Evolutionary conservation across 2,113 vertebrate genomes (phyloP).

Genomic region (Chelonoidis abingdonii): DNA sequence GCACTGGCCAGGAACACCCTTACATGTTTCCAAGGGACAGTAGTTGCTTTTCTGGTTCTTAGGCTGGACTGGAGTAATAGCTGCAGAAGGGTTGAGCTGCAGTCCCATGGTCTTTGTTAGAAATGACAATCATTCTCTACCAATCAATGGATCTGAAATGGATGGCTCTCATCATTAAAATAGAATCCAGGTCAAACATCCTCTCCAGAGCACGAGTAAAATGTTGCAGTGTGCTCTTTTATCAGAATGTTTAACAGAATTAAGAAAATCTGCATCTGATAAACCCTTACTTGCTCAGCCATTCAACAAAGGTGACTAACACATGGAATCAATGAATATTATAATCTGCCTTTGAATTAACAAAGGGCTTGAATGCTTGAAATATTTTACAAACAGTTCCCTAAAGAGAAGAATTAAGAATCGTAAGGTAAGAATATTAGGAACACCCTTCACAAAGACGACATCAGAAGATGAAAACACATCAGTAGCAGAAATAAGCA

Average conservation of each 20-base stretch:
- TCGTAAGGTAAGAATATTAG: neutral
- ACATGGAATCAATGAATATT: neutral
- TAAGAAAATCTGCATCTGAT: neutral
- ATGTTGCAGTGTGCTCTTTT: neutral
- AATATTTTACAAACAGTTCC: neutral
- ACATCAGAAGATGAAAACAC: neutral
- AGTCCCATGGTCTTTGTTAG: neutral
- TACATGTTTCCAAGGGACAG: neutral
- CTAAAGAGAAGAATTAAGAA: neutral
- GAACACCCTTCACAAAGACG: neutral
- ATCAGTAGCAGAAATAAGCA: neutral
- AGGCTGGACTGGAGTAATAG: neutral
- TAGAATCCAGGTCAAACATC: neutral
- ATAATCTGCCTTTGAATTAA: neutral
- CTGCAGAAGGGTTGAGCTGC: neutral
- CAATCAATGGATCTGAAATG: neutral
- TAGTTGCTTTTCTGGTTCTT: conserved; percentile 2
- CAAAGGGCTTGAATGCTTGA: neutral
- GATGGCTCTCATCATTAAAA: conserved; percentile 8
- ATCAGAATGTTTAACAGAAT: neutral
- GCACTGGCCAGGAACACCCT: neutral
- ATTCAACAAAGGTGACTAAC: neutral
- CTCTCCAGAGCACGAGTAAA: neutral
- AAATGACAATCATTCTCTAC: neutral
- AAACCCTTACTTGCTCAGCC: neutral